phyloP scores from a whole-genome alignment of 30 jellyfish, hydroid and myxozoan species.

The Hydra vulgaris region DNA sequence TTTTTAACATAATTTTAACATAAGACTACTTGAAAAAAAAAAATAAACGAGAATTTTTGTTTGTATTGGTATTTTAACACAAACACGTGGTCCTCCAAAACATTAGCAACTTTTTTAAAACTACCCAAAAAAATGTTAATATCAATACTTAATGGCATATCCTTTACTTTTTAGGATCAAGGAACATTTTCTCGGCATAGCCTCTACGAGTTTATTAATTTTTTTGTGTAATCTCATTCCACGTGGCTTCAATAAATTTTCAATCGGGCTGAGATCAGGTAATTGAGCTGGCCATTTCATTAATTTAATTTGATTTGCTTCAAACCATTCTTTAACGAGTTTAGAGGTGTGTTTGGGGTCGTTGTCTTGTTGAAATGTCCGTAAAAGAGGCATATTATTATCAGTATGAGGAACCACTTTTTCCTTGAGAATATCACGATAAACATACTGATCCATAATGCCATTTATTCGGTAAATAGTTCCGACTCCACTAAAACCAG shows the following conservation, averaged over 20 bases:
- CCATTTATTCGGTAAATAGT: background rate
- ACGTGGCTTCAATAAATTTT: background rate
- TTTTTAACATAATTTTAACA: background rate
- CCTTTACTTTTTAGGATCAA: background rate
- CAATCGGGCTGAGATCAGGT: background rate
- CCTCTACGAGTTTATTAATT: background rate
- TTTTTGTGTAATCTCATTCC: background rate
- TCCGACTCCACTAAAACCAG: background rate
- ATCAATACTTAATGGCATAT: background rate
- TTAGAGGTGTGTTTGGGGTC: background rate
- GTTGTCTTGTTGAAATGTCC: background rate
- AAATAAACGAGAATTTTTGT: too few species aligned
- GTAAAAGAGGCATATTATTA: background rate
- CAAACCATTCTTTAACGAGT: background rate
- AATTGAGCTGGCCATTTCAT: background rate
- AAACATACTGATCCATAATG: background rate
- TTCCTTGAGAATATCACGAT: background rate
- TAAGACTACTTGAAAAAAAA: background rate
- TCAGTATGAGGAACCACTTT: background rate
- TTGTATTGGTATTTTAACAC: too few species aligned
- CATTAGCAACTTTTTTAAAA: background rate
- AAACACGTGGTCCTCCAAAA: background rate
- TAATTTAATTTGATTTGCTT: background rate
- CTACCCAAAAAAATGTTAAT: background rate
- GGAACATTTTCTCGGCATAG: background rate